These are phyloP conservation scores for Drosophila ercepeae DNA, from an alignment of 1,140 invertebrate genomes.

Conservation along the genomic window DNA sequence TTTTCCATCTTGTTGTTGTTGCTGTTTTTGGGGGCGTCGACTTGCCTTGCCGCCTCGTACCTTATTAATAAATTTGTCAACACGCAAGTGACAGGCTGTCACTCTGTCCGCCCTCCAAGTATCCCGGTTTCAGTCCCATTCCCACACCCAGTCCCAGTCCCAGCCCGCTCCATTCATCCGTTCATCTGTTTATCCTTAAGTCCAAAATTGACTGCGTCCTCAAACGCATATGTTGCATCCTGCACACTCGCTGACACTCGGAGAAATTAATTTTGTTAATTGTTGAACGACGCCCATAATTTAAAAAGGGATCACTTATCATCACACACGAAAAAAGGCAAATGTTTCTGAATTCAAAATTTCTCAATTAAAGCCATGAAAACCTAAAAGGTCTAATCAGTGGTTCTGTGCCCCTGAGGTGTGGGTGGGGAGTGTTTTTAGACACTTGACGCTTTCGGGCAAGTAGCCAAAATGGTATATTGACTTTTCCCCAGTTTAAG, in stretches of 20 bases:
- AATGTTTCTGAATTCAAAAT: too few species aligned
- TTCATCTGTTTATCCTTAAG: constrained; percentile 75
- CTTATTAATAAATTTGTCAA: constrained; percentile 84
- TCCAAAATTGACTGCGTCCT: constrained; percentile 60
- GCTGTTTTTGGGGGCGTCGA: constrained; percentile 65
- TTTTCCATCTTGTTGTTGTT: constrained; percentile 39
- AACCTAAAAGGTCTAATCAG: too few species aligned
- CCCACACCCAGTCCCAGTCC: not conserved
- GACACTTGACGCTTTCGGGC: constrained; percentile 17
- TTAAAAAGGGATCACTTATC: constrained; percentile 32
- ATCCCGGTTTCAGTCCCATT: constrained; percentile 1
- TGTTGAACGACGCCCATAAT: constrained; percentile 24
- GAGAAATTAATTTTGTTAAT: constrained; percentile 63
- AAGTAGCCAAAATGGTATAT: constrained; percentile 37
- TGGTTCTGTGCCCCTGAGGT: too few species aligned
- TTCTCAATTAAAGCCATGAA: not conserved
- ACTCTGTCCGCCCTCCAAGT: constrained; percentile 50
- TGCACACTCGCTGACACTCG: constrained; percentile 35
- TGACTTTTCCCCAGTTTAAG: constrained; percentile 54
- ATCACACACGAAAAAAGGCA: not conserved
- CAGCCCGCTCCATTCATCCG: constrained; percentile 48
- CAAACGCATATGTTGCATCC: constrained; percentile 71
- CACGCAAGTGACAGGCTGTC: constrained; percentile 81
- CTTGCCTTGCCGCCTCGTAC: constrained; percentile 60
- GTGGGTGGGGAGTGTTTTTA: too few species aligned